Percentiles rank a stretch among this genome's conserved stretches.
Conservation (phyloP, 2,888 invertebrate species). For the Aphidius colemani region DNA sequence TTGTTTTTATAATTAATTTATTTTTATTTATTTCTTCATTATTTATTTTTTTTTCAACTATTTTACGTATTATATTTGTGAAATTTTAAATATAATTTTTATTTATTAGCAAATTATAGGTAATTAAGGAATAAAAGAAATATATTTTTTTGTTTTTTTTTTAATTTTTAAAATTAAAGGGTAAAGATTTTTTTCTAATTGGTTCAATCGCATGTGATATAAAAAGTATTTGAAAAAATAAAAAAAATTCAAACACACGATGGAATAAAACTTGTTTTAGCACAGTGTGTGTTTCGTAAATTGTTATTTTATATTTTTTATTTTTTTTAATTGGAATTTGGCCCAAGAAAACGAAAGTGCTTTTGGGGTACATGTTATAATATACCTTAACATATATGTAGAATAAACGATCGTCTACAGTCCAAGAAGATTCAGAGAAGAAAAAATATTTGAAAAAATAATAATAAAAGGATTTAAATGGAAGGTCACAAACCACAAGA, state of each 20-base stretch:
- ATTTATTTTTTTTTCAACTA: neutral
- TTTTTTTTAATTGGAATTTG: too few relatives aligned
- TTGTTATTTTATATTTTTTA: too few relatives aligned
- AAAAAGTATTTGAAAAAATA: too few relatives aligned
- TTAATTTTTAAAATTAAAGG: too few relatives aligned
- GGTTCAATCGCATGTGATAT: too few relatives aligned
- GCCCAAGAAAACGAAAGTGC: neutral
- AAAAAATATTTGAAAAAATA: slow-evolving; percentile 17
- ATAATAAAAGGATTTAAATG: slow-evolving; percentile 29
- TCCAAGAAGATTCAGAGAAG: too few relatives aligned
- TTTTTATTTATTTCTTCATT: neutral
- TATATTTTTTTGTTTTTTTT: too few relatives aligned
- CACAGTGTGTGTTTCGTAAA: too few relatives aligned
- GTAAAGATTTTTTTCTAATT: too few relatives aligned
- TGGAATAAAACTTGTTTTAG: too few relatives aligned
- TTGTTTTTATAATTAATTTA: neutral
- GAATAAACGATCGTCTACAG: neutral
- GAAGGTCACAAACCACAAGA: slow-evolving; percentile 28
- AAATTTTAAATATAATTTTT: neutral
- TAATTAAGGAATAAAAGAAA: too few relatives aligned
- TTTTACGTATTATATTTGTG: neutral
- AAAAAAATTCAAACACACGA: too few relatives aligned
- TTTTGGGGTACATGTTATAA: neutral
- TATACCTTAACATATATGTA: neutral
- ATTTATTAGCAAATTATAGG: neutral